phyloP scores from a whole-genome alignment of 2,888 invertebrate species.

The Perithous albicinctus region DNA sequence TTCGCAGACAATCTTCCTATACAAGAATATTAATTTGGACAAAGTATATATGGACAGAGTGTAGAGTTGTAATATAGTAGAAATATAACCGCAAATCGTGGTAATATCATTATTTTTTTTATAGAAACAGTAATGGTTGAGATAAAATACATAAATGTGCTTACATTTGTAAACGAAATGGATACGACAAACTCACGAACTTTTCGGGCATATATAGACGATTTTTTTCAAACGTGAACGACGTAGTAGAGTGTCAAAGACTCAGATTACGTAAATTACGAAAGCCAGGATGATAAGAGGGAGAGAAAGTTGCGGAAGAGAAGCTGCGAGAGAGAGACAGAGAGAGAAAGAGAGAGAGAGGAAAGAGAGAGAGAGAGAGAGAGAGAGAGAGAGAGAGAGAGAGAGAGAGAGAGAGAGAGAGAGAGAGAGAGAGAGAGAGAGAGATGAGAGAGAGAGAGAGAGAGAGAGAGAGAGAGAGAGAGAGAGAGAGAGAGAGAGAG shows the following conservation, averaged over 20 bases:
- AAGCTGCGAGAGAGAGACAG: slow-evolving; percentile 41
- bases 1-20: no score
- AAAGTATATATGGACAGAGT: no score
- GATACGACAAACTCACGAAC: slow-evolving; percentile 12
- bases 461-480: slow-evolving; percentile 36
- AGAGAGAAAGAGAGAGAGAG: slow-evolving; percentile 30
- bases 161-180: background rate
- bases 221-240: slow-evolving; percentile 16
- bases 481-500: slow-evolving; percentile 9
- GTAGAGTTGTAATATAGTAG: no score
- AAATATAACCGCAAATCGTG: no score
- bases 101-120: no score
- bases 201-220: background rate
- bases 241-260: slow-evolving; percentile 45
- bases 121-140: no score
- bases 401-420: no score
- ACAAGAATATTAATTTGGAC: no score
- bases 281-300: slow-evolving; percentile 57
- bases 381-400: slow-evolving; percentile 45
- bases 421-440: slow-evolving; percentile 33
- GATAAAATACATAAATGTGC: no score
- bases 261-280: slow-evolving; percentile 76
- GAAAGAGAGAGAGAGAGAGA: slow-evolving; percentile 33
- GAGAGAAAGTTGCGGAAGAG: slow-evolving; percentile 40
- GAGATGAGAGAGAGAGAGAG: slow-evolving; percentile 44